These are phyloP conservation scores for Ptilonorhynchus violaceus DNA, from an alignment of 2,113 vertebrate species.

Conservation along the genomic window DNA sequence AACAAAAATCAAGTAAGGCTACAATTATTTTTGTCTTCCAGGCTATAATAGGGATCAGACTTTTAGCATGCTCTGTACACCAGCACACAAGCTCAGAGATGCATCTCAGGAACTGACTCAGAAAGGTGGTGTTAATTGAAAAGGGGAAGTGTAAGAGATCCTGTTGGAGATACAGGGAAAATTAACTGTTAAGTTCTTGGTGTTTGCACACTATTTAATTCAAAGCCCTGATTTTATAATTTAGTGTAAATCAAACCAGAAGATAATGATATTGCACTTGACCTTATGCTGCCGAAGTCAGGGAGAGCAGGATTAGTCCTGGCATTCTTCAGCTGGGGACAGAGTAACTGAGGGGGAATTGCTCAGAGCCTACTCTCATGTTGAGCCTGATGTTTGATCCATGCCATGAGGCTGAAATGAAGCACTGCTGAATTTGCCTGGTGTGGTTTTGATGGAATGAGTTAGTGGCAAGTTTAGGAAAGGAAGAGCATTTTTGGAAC, in stretches of 20 bases:
- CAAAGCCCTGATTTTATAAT: slow-evolving; percentile 7
- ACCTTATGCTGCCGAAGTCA: background rate
- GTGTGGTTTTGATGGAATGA: background rate
- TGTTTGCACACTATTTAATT: slow-evolving; percentile 33
- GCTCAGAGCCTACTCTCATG: background rate
- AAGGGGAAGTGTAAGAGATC: slow-evolving; percentile 52
- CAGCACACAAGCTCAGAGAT: slow-evolving; percentile 15
- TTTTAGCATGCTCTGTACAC: slow-evolving; percentile 7
- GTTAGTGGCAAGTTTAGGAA: background rate
- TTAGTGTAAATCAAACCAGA: slow-evolving; percentile 5
- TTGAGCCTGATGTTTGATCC: background rate
- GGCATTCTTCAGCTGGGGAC: background rate
- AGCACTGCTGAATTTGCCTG: background rate
- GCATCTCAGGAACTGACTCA: background rate
- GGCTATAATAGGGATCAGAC: slow-evolving; percentile 52
- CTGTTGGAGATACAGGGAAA: slow-evolving; percentile 15
- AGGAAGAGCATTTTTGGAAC: background rate
- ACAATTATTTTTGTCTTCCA: slow-evolving; percentile 60
- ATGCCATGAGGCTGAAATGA: background rate
- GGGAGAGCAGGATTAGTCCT: background rate
- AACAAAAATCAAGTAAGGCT: slow-evolving; percentile 68
- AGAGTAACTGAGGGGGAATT: background rate
- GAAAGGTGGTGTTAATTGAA: slow-evolving; percentile 65
- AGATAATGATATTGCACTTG: background rate
- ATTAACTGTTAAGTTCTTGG: slow-evolving; percentile 48